Base-by-base conservation (phyloP, 2,113 vertebrate species). In the Neogobius melanostomus region DNA sequence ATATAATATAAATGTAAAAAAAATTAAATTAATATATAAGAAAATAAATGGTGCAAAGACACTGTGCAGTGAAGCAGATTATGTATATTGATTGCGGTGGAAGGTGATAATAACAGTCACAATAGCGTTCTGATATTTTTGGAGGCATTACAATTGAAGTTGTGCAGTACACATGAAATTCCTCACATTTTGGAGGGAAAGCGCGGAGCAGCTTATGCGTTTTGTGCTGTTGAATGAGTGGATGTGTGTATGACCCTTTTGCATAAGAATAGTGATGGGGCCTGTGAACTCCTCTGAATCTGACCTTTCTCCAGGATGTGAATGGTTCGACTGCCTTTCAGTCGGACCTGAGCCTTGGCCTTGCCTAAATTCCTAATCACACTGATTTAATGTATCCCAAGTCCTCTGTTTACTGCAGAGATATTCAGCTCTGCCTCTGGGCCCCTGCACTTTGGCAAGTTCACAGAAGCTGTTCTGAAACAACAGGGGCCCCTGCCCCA, bases 371-470 rank as follows among this genome's bases (percentile, higher is more conserved):
- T 88, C 79, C 82, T 82, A 86, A 90, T 90, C 85, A 84, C 81
- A 75, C 85, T 88, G 83, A 88, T 91, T 90, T 87, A 89, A 91
- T 85, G 84, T 77, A 82, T 90, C 88, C 86, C 86, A 73, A 78
- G 83, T 72, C 79, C 54, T 79, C 82, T 76, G 66, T 78, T 80
- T 73, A 77, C 74, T 72, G 71, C 28, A 36, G 60, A 80, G 74
- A 42, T 74, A 16, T 73, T 62, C 65, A 67, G 64, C 60, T 69
- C 79, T 77, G 80, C 81, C 67, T 79, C 77, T 66, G 83, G 81
- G 79, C 85, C 82, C 77, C 81, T 67, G 64, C 67, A 51, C 78
- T 76, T 68, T 75, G 52, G 62, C 66, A 80, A 79, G 74, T 83
- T 77, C 59, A 71, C 68, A 74, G 72, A 73, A 81, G 80, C 72